Evolutionary conservation across 2,888 invertebrate species (phyloP).

Genomic region (Dryobota labecula): DNA sequence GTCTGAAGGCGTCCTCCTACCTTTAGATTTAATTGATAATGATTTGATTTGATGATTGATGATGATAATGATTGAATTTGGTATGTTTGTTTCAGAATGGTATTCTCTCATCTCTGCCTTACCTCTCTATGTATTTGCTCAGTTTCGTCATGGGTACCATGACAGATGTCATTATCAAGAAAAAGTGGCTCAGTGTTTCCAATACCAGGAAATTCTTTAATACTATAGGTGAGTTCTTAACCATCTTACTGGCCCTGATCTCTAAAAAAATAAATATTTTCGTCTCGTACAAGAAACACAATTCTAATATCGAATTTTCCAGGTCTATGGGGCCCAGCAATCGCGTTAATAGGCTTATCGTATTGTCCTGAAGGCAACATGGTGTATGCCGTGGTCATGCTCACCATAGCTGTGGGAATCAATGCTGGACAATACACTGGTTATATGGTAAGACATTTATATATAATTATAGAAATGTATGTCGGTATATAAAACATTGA

Average conservation of each 20-base stretch:
- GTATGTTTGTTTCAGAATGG: constrained; percentile 90
- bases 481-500: neutral
- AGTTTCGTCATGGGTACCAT: constrained; percentile 93
- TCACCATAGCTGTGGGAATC: constrained; percentile 93
- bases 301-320: constrained; percentile 21
- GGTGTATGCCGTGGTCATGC: constrained; percentile 90
- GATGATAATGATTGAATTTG: too few species aligned
- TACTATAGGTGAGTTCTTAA: constrained; percentile 88
- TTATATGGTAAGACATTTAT: constrained; percentile 75
- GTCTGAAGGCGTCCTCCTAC: neutral
- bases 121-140: constrained; percentile 93
- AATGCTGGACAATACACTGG: constrained; percentile 91
- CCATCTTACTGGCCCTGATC: neutral
- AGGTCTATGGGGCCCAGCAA: constrained; percentile 91
- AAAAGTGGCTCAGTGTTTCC: constrained; percentile 87
- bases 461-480: neutral
- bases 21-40: neutral
- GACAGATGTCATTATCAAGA: constrained; percentile 91
- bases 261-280: too few species aligned
- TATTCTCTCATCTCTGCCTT: constrained; percentile 93
- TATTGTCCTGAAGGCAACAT: constrained; percentile 87
- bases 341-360: constrained; percentile 92
- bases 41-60: too few species aligned
- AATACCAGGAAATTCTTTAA: constrained; percentile 92
- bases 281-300: neutral